Evolutionary conservation across 64 coral and sea anemone species (phyloP), one percentile per base, ranked within the genome.

Genomic region (Porites lutea): DNA sequence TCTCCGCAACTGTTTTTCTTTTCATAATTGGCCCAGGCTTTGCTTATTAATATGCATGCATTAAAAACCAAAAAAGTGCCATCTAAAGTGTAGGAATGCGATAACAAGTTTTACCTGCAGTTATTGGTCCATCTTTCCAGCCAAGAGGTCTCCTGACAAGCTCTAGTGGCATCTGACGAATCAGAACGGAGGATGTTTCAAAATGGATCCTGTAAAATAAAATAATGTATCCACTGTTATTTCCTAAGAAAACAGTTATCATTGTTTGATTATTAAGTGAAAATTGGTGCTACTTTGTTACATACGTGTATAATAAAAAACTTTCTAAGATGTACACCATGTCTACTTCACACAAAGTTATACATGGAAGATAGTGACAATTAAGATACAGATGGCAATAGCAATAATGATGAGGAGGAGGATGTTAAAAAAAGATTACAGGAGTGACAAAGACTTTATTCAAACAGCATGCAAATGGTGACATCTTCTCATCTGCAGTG

Each of bases 101-200:
- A 8, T 13, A 27, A 3, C 4, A 5, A n/a, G 6, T 62, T 82
- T 37, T 92, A 92, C 91, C 91, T 78, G 91, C 23, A 54, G 58
- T 79, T 18, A 71, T 16, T 65, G 91, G 91, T 37, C 82, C 91
- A 60, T 92, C 52, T 22, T 54, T 86, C 91, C 91, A 92, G 37
- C 84, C 64, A 14, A 48, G 46, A 4, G 91, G 91, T 15, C 69
- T 77, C 8, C 14, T 57, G 48, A 92, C 91, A 87, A 78, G 84
- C n/a, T 77, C 21, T 4, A 87, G 23, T 11, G 91, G 91, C 74
- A 92, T 13, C 91, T 92, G 91, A 48, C 82, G 91, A 51, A 92
- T 92, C 81, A 92, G 50, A 16, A 92, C 91, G 55, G 91, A 92
- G 2, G 91, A 92, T 4, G 91, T 92, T 65, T 92, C 91, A 70